Evolutionary conservation across 2,888 invertebrate species (phyloP).

Genomic region (Drosophila anceps): DNA sequence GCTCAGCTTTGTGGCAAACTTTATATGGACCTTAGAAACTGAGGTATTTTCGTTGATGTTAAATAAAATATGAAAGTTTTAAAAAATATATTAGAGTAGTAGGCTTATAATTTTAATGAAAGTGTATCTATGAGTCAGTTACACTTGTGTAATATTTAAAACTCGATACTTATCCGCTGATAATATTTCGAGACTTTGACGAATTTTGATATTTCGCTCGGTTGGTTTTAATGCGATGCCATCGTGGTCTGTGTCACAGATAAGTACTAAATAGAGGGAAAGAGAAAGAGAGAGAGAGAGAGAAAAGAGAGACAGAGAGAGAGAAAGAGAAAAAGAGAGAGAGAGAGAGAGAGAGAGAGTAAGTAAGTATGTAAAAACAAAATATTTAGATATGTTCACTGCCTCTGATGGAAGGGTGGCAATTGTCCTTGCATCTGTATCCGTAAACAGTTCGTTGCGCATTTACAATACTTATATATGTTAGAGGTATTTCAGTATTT

Average conservation of each 20-base stretch:
- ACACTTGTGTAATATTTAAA: slow-evolving; percentile 21
- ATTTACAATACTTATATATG: slow-evolving; percentile 13
- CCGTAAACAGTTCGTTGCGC: slow-evolving; percentile 17
- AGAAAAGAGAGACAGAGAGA: background rate
- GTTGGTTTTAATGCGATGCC: slow-evolving; percentile 72
- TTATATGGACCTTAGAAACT: background rate
- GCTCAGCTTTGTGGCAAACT: too few species aligned
- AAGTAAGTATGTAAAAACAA: slow-evolving; percentile 47
- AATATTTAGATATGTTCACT: slow-evolving; percentile 49
- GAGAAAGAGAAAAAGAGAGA: slow-evolving; percentile 11
- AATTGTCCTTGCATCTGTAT: background rate
- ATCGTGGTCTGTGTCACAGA: slow-evolving; percentile 24
- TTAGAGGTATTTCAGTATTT: background rate
- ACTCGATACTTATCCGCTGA: slow-evolving; percentile 74
- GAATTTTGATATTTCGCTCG: slow-evolving; percentile 71
- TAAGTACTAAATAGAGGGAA: background rate
- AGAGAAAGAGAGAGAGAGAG: background rate
- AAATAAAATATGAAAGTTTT: background rate
- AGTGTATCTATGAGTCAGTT: background rate
- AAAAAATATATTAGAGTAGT: background rate
- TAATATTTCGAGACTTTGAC: slow-evolving; percentile 63
- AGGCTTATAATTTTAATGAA: background rate
- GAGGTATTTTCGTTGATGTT: background rate
- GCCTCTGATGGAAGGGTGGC: slow-evolving; percentile 6
- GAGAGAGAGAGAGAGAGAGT: too few species aligned